A percentile compares a stretch with the other conserved stretches of the same genome.
phyloP scores from a whole-genome alignment of 2,113 vertebrate species.

The Aptenodytes patagonicus region DNA sequence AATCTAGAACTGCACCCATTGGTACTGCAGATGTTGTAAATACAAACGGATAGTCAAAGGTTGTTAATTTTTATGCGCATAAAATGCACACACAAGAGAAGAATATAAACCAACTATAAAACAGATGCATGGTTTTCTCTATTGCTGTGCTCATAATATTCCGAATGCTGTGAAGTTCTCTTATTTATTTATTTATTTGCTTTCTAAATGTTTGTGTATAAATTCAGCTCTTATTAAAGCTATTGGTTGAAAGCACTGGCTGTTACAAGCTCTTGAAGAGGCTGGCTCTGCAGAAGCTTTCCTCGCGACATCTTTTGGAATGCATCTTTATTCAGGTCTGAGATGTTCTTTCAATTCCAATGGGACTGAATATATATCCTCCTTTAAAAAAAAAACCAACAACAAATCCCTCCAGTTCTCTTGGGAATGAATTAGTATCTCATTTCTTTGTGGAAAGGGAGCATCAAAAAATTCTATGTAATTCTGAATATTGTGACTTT shows the following conservation, averaged over 20 bases:
- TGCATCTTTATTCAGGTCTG: slow-evolving; percentile 8
- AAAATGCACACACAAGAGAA: slow-evolving; percentile 36
- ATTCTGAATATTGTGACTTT: not conserved
- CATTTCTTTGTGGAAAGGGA: not conserved
- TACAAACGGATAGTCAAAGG: slow-evolving; percentile 58
- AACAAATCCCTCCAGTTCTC: not conserved
- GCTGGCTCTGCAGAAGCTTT: slow-evolving; percentile 4
- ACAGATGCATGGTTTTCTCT: slow-evolving; percentile 26
- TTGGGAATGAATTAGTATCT: not conserved
- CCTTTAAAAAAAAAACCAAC: not conserved
- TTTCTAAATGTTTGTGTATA: slow-evolving; percentile 20
- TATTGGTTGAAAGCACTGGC: not conserved
- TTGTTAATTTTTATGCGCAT: slow-evolving; percentile 59
- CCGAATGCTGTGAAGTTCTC: not conserved
- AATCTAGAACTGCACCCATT: slow-evolving; percentile 15
- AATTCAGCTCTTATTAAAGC: slow-evolving; percentile 45
- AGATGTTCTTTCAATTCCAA: not conserved
- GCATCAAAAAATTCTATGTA: not conserved
- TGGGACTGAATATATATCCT: not conserved
- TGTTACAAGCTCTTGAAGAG: not conserved
- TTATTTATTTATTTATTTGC: slow-evolving; percentile 36
- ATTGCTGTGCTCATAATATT: not conserved
- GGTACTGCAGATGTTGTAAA: slow-evolving; percentile 66
- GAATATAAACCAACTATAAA: slow-evolving; percentile 51
- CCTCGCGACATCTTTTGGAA: not conserved